Evolutionary conservation across 2,888 invertebrate species (phyloP).

Genomic region (Aleiodes alternator): DNA sequence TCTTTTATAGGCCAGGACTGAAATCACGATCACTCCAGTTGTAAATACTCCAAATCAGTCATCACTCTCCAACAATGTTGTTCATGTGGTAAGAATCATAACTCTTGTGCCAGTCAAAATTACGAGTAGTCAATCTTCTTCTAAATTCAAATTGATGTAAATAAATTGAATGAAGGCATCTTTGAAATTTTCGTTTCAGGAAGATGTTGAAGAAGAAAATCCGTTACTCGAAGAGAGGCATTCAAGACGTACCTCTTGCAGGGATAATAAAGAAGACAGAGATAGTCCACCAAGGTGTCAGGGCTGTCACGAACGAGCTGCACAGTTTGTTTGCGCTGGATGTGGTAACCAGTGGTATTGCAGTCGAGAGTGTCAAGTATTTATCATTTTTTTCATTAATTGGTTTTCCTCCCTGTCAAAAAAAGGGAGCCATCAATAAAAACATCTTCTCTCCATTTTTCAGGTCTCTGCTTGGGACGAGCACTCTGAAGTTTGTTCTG

Average conservation of each 20-base stretch:
- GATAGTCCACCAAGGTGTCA: constrained; percentile 86
- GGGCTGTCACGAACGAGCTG: constrained; percentile 88
- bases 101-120: background rate
- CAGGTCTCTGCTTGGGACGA: constrained; percentile 93
- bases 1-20: constrained; percentile 77
- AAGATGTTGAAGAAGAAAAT: constrained; percentile 78
- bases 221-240: constrained; percentile 76
- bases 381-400: constrained; percentile 51
- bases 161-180: background rate
- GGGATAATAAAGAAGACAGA: constrained; percentile 70
- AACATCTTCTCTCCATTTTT: constrained; percentile 63
- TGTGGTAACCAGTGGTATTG: constrained; percentile 97
- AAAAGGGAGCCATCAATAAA: background rate
- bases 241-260: constrained; percentile 68
- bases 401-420: constrained; percentile 1
- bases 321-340: constrained; percentile 92
- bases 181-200: constrained; percentile 64
- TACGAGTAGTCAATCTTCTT: background rate
- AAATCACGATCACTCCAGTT: constrained; percentile 81
- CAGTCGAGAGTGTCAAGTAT: constrained; percentile 93
- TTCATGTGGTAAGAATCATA: constrained; percentile 68
- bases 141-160: background rate
- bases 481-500: constrained; percentile 90
- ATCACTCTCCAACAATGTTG: constrained; percentile 69
- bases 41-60: constrained; percentile 65